Conservation (phyloP, 2,113 vertebrate species). For the Rhynchomys soricoides region DNA sequence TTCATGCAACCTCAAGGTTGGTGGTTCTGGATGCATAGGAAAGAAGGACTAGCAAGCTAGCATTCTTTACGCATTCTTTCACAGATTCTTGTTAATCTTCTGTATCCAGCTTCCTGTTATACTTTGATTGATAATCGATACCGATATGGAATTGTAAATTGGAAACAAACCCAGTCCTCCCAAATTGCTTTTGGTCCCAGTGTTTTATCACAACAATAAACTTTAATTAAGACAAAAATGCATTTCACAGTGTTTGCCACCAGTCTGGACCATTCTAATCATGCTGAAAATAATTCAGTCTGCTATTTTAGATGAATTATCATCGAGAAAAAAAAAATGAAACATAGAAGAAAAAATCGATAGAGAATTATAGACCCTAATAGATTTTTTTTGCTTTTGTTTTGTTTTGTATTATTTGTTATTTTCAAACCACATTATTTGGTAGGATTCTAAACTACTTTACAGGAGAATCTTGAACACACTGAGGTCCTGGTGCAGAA, state of each 20-base stretch:
- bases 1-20: background rate
- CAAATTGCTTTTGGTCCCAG: background rate
- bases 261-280: background rate
- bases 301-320: background rate
- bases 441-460: background rate
- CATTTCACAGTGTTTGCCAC: background rate
- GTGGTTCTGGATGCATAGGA: background rate
- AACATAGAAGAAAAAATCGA: background rate
- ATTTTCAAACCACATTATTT: background rate
- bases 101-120: background rate
- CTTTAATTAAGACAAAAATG: background rate
- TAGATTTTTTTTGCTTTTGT: background rate
- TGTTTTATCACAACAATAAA: background rate
- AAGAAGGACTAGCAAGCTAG: background rate
- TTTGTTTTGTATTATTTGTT: background rate
- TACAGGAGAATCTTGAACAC: background rate
- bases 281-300: background rate
- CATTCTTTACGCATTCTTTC: background rate
- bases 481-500: background rate
- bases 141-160: background rate
- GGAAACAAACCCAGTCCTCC: background rate
- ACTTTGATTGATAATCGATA: background rate
- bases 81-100: background rate
- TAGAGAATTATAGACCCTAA: background rate
- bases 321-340: background rate